phyloP scores from a whole-genome alignment of 2,797 vertebrate species.

The Ara ararauna region DNA sequence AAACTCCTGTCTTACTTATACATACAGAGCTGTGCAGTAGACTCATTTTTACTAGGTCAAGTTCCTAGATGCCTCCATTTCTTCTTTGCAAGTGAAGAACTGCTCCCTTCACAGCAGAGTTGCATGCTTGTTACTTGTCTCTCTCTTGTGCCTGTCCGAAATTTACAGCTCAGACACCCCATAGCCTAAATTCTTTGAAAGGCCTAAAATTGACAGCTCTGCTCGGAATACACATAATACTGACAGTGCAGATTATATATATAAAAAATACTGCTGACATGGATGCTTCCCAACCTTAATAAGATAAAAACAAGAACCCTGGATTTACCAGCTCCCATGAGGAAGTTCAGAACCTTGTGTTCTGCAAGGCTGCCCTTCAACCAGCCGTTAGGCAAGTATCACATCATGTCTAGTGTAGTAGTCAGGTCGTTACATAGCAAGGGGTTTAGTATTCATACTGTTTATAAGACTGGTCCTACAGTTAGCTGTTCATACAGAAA shows the following conservation, averaged over 20 bases:
- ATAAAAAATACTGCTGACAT: not conserved
- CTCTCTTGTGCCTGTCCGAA: not conserved
- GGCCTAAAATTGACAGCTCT: not conserved
- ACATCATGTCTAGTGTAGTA: not conserved
- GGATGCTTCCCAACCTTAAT: not conserved
- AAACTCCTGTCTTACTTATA: not conserved
- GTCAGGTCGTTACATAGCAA: not conserved
- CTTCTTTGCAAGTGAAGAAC: not conserved
- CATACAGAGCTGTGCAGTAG: not conserved
- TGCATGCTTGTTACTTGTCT: not conserved
- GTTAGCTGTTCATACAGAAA: not conserved
- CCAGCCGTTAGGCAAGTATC: not conserved
- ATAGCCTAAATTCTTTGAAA: not conserved
- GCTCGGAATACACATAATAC: not conserved
- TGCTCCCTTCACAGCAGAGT: not conserved
- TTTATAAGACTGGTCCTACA: not conserved
- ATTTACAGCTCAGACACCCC: not conserved
- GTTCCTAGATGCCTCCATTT: not conserved
- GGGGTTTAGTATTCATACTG: not conserved
- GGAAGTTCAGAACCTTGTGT: not conserved
- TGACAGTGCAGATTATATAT: not conserved
- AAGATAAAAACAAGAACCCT: not conserved
- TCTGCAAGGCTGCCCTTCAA: not conserved
- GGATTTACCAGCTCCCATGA: not conserved
- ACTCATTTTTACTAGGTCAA: not conserved